Conservation (phyloP, 2,113 vertebrate species). For the Gobio gobio region DNA sequence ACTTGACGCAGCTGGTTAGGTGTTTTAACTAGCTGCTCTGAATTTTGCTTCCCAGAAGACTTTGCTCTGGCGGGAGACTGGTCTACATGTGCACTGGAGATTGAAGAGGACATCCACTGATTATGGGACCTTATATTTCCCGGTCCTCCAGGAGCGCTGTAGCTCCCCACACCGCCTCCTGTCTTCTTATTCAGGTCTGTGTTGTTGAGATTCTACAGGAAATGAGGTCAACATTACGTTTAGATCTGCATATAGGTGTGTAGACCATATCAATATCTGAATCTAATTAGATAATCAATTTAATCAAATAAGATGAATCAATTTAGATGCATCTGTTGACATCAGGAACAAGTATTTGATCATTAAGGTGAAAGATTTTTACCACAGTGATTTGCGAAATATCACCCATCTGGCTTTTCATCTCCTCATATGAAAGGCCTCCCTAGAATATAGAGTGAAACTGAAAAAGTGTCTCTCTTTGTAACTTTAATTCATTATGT, state of each 20-base stretch:
- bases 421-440: slow-evolving; percentile 81
- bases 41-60: slow-evolving; percentile 53
- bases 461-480: not conserved
- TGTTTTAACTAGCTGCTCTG: slow-evolving; percentile 70
- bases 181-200: slow-evolving; percentile 67
- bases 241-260: not conserved
- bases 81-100: not conserved
- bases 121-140: slow-evolving; percentile 48
- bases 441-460: slow-evolving; percentile 71
- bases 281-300: slow-evolving; percentile 3
- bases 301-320: not conserved
- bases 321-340: not conserved
- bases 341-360: slow-evolving; percentile 62
- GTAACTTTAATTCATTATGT: not conserved
- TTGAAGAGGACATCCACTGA: slow-evolving; percentile 30
- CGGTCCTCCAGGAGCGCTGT: slow-evolving; percentile 63
- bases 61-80: not conserved
- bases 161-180: slow-evolving; percentile 32
- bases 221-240: not conserved
- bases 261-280: not conserved
- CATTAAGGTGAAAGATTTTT: slow-evolving; percentile 58
- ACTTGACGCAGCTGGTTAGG: slow-evolving; percentile 76
- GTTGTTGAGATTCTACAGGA: slow-evolving; percentile 80
- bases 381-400: slow-evolving; percentile 84
- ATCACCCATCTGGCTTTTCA: slow-evolving; percentile 79